Evolutionary conservation across 92 coral and sea anemone species (phyloP), one percentile per base, ranked within the genome.

Genomic region (Epizoanthus stellaris): DNA sequence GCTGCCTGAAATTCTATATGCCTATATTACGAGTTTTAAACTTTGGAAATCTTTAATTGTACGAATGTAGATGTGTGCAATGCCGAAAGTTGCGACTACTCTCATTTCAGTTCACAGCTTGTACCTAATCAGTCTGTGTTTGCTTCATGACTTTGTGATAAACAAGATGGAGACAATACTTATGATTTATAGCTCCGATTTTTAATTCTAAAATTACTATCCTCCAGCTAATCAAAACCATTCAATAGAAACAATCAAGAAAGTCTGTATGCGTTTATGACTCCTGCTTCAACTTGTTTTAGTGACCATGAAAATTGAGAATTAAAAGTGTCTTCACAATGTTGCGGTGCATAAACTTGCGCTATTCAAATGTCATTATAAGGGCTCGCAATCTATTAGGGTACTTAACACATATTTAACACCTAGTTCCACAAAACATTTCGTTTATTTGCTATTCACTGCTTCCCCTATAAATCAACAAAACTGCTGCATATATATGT

Each of bases 351-450:
- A 52, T 52, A 45, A 10, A 4, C 39, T 72, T 54, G 30, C 57
- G 53, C 63, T 59, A 14, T 76, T 54, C 39, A 56, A 57, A 56
- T 34, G 19, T 72, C 77, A 42, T 45, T 17, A 13, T 19, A 42
- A 72, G 11, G 59, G 57, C 30, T 42, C 9, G 56, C 76, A 53
- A 9, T 36, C 20, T 70, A 38, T 39, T 69, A 69, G 74, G 14
- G 40, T 40, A 59, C 67, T 76, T 76, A 76, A 67, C 81, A 59
- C 81, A 52, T 59, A 76, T 76, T 76, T 58, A 76, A 13, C 81
- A 59, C 81, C 21, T 30, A 59, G 15, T 25, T 59, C 19, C 20
- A 57, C 14, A 76, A 76, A 43, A 40, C 81, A 21, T 39, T 76
- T 59, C 47, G 23, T 36, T 34, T 75, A 54, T 70, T 9, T 9